Conservation (phyloP, 2,888 invertebrate genomes). For the Tenthredo mesomela region DNA sequence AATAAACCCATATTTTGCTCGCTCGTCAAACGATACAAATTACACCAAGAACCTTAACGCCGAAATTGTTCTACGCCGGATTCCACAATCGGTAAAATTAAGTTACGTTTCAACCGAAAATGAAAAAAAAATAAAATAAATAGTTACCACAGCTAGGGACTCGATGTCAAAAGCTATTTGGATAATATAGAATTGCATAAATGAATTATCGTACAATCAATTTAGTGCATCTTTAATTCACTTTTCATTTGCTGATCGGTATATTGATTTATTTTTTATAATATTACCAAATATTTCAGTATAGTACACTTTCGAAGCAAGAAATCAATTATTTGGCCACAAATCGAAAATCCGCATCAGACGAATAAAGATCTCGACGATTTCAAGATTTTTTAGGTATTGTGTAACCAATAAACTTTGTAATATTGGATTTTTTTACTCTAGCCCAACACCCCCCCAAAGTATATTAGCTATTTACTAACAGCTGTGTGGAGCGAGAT, state of each 20-base stretch:
- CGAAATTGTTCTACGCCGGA: background rate
- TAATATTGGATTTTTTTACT: background rate
- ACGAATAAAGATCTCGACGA: too few species aligned
- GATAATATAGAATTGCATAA: background rate
- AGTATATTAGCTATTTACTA: slow-evolving; percentile 37
- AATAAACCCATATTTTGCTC: slow-evolving; percentile 43
- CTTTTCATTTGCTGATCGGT: too few species aligned
- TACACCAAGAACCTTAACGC: slow-evolving; percentile 8
- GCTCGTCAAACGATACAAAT: slow-evolving; percentile 49
- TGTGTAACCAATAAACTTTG: too few species aligned
- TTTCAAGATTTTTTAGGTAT: too few species aligned
- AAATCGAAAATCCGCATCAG: too few species aligned
- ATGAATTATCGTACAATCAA: background rate
- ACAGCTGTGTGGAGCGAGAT: slow-evolving; percentile 44
- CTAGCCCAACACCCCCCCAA: background rate
- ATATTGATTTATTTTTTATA: too few species aligned
- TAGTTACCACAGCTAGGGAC: background rate
- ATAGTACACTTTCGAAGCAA: too few species aligned
- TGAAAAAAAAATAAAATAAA: background rate
- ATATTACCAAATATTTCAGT: too few species aligned
- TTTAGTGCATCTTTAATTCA: too few species aligned
- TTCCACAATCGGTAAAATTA: background rate
- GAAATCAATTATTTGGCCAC: too few species aligned
- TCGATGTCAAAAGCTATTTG: background rate
- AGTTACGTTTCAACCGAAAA: background rate